Evolutionary conservation across 1,140 invertebrate species (phyloP).

Genomic region (Tetragnatha versicolor): DNA sequence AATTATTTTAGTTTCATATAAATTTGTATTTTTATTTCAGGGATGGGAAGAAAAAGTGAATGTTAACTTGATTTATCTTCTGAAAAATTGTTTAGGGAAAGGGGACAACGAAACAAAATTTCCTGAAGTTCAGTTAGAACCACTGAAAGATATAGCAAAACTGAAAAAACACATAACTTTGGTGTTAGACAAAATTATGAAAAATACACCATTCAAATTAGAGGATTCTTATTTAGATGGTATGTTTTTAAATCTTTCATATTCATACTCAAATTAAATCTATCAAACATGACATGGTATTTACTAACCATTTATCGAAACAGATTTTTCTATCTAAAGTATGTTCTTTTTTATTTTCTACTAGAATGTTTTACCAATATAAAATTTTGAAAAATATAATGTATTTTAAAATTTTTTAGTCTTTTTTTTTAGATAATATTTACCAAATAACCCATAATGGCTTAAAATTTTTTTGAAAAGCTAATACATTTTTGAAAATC

Average conservation of each 20-base stretch:
- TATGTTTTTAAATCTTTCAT: not conserved
- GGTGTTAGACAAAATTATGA: conserved; percentile 67
- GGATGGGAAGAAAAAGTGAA: conserved; percentile 71
- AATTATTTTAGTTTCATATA: not conserved
- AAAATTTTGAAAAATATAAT: too few species aligned
- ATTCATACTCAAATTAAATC: too few species aligned
- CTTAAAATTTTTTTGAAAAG: too few species aligned
- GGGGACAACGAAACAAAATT: conserved; percentile 65
- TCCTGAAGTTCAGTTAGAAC: conserved; percentile 65
- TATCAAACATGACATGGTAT: too few species aligned
- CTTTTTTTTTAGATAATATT: too few species aligned
- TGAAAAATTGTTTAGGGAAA: conserved; percentile 67
- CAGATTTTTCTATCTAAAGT: too few species aligned
- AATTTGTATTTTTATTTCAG: conserved; percentile 2
- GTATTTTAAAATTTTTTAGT: too few species aligned
- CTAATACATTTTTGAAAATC: too few species aligned
- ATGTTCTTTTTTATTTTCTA: too few species aligned
- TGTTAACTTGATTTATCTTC: conserved; percentile 67
- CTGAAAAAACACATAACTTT: conserved; percentile 70
- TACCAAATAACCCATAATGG: too few species aligned
- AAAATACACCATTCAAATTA: conserved; percentile 58
- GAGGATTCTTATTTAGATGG: not conserved
- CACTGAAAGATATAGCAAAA: conserved; percentile 67
- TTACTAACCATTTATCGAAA: too few species aligned
- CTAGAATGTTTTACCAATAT: too few species aligned